Evolutionary conservation across 2,797 vertebrate genomes (phyloP).

Genomic region (Epinephelus awoara): DNA sequence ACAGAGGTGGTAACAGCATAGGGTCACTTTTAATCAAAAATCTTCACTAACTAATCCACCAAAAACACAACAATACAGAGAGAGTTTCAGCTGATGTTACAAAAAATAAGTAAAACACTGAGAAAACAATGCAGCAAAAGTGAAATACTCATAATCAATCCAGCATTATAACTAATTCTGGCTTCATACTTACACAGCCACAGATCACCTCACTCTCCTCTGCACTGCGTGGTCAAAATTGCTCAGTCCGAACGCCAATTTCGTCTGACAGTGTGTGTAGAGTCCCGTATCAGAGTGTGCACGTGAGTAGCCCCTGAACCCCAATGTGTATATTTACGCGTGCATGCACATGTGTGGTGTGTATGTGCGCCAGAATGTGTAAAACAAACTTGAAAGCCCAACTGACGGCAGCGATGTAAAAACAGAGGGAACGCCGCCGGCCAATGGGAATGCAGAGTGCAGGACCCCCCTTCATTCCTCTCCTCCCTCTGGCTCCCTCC

Average conservation of each 20-base stretch:
- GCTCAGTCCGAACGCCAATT: slow-evolving; percentile 46
- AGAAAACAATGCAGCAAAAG: background rate
- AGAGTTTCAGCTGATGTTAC: background rate
- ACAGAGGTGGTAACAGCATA: slow-evolving; percentile 29
- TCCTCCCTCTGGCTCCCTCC: slow-evolving; percentile 49
- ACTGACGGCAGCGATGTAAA: slow-evolving; percentile 79
- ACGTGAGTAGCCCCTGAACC: slow-evolving; percentile 51
- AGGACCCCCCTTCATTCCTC: slow-evolving; percentile 50
- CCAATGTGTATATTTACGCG: slow-evolving; percentile 73
- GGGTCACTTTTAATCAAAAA: slow-evolving; percentile 31
- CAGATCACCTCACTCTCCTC: slow-evolving; percentile 54
- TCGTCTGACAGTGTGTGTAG: slow-evolving; percentile 35
- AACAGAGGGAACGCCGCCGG: slow-evolving; percentile 77
- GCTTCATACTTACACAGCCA: slow-evolving; percentile 73
- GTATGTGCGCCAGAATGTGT: slow-evolving; percentile 66
- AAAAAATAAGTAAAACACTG: background rate
- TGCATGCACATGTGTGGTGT: slow-evolving; percentile 76
- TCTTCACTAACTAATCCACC: slow-evolving; percentile 1
- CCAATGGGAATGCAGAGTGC: slow-evolving; percentile 77
- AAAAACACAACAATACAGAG: background rate
- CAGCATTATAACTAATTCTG: background rate
- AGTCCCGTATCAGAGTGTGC: slow-evolving; percentile 36
- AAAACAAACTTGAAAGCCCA: slow-evolving; percentile 80
- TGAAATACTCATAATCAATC: background rate
- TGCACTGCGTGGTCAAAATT: slow-evolving; percentile 49